These are phyloP conservation scores for Tipula helvola DNA, from an alignment of 2,888 invertebrate species.

Conservation along the genomic window DNA sequence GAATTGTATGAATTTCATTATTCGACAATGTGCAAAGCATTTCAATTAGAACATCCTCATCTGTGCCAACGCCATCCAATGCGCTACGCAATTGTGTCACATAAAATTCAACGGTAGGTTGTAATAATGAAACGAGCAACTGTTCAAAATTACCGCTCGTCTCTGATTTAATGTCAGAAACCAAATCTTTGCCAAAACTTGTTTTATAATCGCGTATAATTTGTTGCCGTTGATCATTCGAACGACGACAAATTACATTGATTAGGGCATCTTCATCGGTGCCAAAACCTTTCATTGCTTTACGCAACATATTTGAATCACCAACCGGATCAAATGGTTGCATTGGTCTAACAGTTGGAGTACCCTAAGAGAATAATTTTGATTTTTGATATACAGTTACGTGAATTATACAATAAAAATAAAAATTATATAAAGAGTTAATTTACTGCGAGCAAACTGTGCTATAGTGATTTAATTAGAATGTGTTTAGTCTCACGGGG, in stretches of 20 bases:
- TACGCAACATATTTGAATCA: constrained; percentile 68
- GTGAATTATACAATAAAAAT: not conserved
- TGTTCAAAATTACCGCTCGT: constrained; percentile 81
- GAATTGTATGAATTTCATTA: constrained; percentile 55
- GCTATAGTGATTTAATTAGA: not conserved
- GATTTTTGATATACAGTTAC: not conserved
- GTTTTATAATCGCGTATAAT: constrained; percentile 19
- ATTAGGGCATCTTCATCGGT: constrained; percentile 87
- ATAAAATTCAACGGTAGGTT: constrained; percentile 71
- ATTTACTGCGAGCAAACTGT: not conserved
- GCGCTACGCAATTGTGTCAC: constrained; percentile 75
- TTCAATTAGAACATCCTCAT: constrained; percentile 80
- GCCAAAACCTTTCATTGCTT: constrained; percentile 81
- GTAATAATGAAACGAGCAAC: constrained; percentile 69
- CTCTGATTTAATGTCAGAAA: constrained; percentile 78
- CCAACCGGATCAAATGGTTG: constrained; percentile 64
- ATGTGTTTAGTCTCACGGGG: not conserved
- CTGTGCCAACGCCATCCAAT: constrained; percentile 70
- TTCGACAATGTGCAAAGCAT: constrained; percentile 80
- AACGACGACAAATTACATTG: constrained; percentile 66
- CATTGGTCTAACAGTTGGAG: constrained; percentile 62
- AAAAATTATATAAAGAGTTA: not conserved
- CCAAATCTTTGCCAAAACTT: constrained; percentile 49
- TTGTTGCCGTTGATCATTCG: constrained; percentile 66
- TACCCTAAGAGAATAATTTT: constrained; percentile 24